Percentiles rank a stretch among this genome's conserved stretches.
These are phyloP conservation scores for Phodopus roborovskii DNA, from an alignment of 2,113 vertebrate species.

Conservation along the genomic window DNA sequence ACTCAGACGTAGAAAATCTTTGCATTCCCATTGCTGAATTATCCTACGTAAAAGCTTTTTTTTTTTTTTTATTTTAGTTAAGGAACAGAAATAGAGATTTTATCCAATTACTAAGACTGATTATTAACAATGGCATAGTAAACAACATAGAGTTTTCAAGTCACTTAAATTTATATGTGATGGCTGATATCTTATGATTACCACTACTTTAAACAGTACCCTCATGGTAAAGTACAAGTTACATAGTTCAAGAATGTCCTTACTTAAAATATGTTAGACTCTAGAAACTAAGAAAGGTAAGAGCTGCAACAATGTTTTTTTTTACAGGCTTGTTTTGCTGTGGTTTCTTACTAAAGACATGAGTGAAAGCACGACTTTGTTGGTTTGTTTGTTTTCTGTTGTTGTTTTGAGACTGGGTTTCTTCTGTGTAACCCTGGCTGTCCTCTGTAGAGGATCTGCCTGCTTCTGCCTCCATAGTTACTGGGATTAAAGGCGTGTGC, in stretches of 20 bases:
- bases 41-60: constrained; percentile 44
- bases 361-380: constrained; percentile 59
- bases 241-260: constrained; percentile 29
- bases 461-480: neutral
- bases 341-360: constrained; percentile 62
- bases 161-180: constrained; percentile 20
- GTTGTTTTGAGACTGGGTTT: neutral
- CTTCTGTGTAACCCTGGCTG: neutral
- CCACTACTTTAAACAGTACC: constrained; percentile 48
- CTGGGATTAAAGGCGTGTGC: neutral
- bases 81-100: constrained; percentile 34
- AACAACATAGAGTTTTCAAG: constrained; percentile 59
- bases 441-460: neutral
- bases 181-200: constrained; percentile 67
- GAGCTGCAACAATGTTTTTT: constrained; percentile 57
- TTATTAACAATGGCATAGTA: constrained; percentile 37
- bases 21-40: constrained; percentile 48
- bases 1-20: constrained; percentile 73
- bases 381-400: neutral
- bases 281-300: constrained; percentile 66
- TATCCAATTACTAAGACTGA: neutral
- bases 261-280: constrained; percentile 50
- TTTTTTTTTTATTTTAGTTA: constrained; percentile 49
- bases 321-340: constrained; percentile 74
- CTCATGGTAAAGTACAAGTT: constrained; percentile 51